Evolutionary conservation across 2,888 invertebrate genomes (phyloP), one percentile per base, ranked within the genome.

Genomic region (Drosophila limbata): DNA sequence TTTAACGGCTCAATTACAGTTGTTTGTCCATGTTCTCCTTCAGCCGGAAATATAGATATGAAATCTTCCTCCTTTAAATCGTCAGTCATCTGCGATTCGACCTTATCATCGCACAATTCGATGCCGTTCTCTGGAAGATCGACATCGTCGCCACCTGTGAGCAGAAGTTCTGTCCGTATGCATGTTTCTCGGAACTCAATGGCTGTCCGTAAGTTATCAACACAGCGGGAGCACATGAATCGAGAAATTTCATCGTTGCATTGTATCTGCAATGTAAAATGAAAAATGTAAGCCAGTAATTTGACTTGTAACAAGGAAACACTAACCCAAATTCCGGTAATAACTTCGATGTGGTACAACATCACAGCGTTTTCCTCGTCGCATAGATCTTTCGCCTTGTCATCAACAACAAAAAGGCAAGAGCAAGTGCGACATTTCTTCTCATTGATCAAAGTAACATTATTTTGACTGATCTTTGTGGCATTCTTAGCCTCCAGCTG

Each of bases 251-350:
- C 65, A 13, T 65, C 61, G 2, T 52, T 52, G n/a, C 75, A 59
- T 44, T 74, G 57, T 8, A 84, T 74, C 81, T 84, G 17, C 0
- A 64, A 45, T 10, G 2, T 5, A 25, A 37, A 37, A 4, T 6
- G 4, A 2, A 15, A 17, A 4, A 15, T 15, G 6, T 21, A 4
- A n/a, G 6, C 10, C 17, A 31, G 15, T 13, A 25, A 28, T 40
- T 13, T 15, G 15, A 17, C 13, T 13, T 35, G 2, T 35, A 35
- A 13, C 1, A 33, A 17, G 17, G 21, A 50, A 50, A 35, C 19
- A 63, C 69, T 17, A 9, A 84, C 85, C 88, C 84, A 81, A 28
- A 81, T 78, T 1, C 88, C 88, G 13, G 88, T 84, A 5, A 82
- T 84, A 10, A 88, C 81, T 79, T 88, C 81, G 9, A 82, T 88